These are phyloP conservation scores for Chrosomus eos DNA, from an alignment of 2,797 vertebrate species.

Conservation along the genomic window DNA sequence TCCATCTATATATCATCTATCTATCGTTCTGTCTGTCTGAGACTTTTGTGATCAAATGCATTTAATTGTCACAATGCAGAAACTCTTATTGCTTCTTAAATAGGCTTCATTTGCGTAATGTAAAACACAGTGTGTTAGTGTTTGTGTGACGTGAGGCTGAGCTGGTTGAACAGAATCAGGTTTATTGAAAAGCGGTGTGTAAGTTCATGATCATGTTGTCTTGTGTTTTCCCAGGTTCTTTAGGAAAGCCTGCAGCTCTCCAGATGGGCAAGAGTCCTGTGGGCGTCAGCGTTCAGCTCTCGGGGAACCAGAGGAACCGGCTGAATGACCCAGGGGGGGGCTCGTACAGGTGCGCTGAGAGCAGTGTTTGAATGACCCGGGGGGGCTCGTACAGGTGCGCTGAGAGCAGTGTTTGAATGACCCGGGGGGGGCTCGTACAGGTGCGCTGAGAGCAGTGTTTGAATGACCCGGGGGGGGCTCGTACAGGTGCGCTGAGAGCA, in stretches of 20 bases:
- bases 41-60: not conserved
- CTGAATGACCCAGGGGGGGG: slow-evolving; percentile 86
- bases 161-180: slow-evolving; percentile 76
- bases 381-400: too few species aligned
- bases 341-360: slow-evolving; percentile 81
- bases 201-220: slow-evolving; percentile 76
- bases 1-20: too few species aligned
- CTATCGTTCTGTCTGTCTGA: too few species aligned
- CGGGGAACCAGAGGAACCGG: slow-evolving; percentile 89
- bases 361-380: too few species aligned
- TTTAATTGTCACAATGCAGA: not conserved
- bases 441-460: too few species aligned
- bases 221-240: slow-evolving; percentile 77
- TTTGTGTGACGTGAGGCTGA: slow-evolving; percentile 6
- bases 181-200: slow-evolving; percentile 80
- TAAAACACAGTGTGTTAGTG: not conserved
- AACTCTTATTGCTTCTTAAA: not conserved
- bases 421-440: too few species aligned
- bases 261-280: slow-evolving; percentile 80
- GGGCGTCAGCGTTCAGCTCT: slow-evolving; percentile 83
- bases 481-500: too few species aligned
- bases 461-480: too few species aligned
- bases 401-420: too few species aligned
- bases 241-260: slow-evolving; percentile 81
- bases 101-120: not conserved